These are phyloP conservation scores for Myzus persicae DNA, from an alignment of 1,140 invertebrate species.

Conservation along the genomic window DNA sequence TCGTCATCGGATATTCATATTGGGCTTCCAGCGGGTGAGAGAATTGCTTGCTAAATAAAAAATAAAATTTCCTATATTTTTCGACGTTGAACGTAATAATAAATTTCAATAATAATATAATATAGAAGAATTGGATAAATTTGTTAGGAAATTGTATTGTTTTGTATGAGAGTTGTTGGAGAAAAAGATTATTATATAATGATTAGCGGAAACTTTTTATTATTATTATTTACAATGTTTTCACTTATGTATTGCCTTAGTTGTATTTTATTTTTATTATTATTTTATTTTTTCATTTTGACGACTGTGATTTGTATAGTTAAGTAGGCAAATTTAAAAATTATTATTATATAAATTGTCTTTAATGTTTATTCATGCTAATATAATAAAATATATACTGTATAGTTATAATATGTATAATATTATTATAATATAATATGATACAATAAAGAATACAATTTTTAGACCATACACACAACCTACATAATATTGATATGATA, in stretches of 20 bases:
- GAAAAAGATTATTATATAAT: constrained; percentile 1
- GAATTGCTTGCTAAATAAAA: constrained; percentile 10
- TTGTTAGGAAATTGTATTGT: constrained; percentile 39
- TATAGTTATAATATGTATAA: constrained; percentile 35
- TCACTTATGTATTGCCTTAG: constrained; percentile 25
- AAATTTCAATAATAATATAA: background rate
- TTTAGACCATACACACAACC: background rate
- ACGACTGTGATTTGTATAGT: constrained; percentile 58
- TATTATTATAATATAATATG: constrained; percentile 32
- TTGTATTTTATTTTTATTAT: constrained; percentile 7
- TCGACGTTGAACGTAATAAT: background rate
- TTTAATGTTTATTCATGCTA: constrained; percentile 54
- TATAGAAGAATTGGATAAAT: background rate
- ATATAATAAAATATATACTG: constrained; percentile 45
- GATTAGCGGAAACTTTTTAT: background rate
- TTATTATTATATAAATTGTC: constrained; percentile 52
- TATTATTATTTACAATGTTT: constrained; percentile 41
- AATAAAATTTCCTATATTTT: constrained; percentile 19
- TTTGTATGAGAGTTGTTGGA: constrained; percentile 24
- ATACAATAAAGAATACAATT: constrained; percentile 33
- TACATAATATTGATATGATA: no score
- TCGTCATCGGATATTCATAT: background rate
- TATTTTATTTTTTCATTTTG: constrained; percentile 54
- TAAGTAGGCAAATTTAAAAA: constrained; percentile 55
- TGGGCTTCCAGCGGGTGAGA: constrained; percentile 37